A percentile compares a stretch with the other conserved stretches of the same genome.
phyloP scores from a whole-genome alignment of 2,888 invertebrate species.

The Dynastes hyllus region DNA sequence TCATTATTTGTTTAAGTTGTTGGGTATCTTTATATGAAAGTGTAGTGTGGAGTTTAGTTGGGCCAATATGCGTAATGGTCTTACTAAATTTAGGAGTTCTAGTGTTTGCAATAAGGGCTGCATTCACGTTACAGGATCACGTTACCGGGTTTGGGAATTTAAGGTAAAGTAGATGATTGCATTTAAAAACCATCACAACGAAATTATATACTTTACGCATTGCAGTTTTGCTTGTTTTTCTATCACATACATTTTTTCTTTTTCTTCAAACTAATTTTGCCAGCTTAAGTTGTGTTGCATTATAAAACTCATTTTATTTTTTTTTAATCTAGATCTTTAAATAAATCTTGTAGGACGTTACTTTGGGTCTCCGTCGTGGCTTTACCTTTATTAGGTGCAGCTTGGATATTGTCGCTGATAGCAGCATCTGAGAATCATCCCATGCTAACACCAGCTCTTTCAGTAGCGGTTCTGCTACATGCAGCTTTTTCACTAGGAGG shows the following conservation, averaged over 20 bases:
- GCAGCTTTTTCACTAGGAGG: slow-evolving; percentile 89
- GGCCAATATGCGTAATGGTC: slow-evolving; percentile 88
- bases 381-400: slow-evolving; percentile 86
- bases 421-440: slow-evolving; percentile 84
- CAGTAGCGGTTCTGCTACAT: slow-evolving; percentile 84
- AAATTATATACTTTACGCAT: slow-evolving; percentile 3
- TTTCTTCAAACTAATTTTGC: slow-evolving; percentile 8
- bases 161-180: slow-evolving; percentile 70
- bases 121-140: slow-evolving; percentile 92
- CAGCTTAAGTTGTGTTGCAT: slow-evolving; percentile 27
- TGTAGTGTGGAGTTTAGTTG: slow-evolving; percentile 96
- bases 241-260: background rate
- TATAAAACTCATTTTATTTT: slow-evolving; percentile 32
- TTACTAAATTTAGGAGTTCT: slow-evolving; percentile 86
- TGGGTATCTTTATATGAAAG: slow-evolving; percentile 96
- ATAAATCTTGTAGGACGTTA: slow-evolving; percentile 76
- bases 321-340: slow-evolving; percentile 51
- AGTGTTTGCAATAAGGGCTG: slow-evolving; percentile 90
- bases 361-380: slow-evolving; percentile 92
- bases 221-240: background rate
- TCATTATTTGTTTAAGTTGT: slow-evolving; percentile 77
- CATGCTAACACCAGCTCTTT: slow-evolving; percentile 84
- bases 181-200: too few relatives aligned
- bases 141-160: slow-evolving; percentile 90
- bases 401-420: slow-evolving; percentile 90